Conservation (phyloP, 2,888 invertebrate species). For the Sarcophaga subvicina region DNA sequence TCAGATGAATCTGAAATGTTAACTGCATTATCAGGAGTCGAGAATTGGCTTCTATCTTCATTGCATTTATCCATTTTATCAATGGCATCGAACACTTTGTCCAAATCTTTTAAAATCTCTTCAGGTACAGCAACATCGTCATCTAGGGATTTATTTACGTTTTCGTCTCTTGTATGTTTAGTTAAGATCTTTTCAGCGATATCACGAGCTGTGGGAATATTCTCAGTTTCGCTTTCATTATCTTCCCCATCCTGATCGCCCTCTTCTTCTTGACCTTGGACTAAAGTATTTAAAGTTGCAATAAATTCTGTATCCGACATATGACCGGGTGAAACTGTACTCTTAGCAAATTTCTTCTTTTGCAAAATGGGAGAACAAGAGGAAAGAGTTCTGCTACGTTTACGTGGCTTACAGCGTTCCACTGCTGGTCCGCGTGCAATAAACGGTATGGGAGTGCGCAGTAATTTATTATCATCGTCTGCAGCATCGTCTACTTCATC, state of each 20-base stretch:
- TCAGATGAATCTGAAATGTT: conserved; percentile 58
- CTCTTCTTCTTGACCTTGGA: conserved; percentile 66
- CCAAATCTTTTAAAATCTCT: conserved; percentile 61
- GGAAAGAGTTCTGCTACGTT: conserved; percentile 43
- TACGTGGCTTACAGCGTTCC: conserved; percentile 73
- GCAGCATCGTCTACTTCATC: conserved; percentile 64
- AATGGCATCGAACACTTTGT: conserved; percentile 71
- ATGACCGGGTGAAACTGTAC: conserved; percentile 23
- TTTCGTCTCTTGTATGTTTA: conserved; percentile 6
- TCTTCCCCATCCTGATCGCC: conserved; percentile 48
- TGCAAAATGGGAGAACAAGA: conserved; percentile 1
- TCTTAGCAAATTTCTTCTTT: conserved; percentile 26
- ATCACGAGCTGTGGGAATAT: conserved; percentile 76
- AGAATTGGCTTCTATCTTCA: not conserved
- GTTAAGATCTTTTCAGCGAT: conserved; percentile 77
- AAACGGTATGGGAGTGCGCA: conserved; percentile 74
- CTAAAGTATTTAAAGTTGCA: conserved; percentile 73
- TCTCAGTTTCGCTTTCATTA: conserved; percentile 72
- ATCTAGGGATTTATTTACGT: not conserved
- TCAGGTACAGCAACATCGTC: conserved; percentile 69
- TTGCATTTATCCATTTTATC: conserved; percentile 65
- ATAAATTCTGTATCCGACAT: conserved; percentile 76
- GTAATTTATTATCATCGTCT: conserved; percentile 70
- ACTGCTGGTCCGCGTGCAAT: conserved; percentile 79
- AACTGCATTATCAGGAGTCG: conserved; percentile 42